Conservation (phyloP, 2,797 vertebrate genomes). For the Naso thynnoides region DNA sequence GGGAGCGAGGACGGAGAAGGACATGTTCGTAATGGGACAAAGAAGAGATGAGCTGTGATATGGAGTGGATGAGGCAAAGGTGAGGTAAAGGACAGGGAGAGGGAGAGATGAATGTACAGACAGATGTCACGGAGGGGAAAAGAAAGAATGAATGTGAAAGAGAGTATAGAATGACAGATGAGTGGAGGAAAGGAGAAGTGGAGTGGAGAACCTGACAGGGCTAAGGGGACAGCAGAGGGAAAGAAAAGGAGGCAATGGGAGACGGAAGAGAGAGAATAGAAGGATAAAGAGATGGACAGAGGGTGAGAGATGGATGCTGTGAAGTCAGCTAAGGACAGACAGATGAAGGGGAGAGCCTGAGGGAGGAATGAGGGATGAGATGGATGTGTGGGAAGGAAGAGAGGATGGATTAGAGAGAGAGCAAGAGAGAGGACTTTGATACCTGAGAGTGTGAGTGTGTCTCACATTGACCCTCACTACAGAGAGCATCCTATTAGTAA, state of each 20-base stretch:
- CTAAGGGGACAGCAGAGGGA: constrained; percentile 40
- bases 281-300: constrained; percentile 17
- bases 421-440: constrained; percentile 38
- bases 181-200: constrained; percentile 7
- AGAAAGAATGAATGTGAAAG: constrained; percentile 45
- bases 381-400: constrained; percentile 10
- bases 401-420: constrained; percentile 9
- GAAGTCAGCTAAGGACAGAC: constrained; percentile 50
- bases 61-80: constrained; percentile 49
- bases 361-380: constrained; percentile 44
- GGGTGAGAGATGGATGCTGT: constrained; percentile 15
- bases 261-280: constrained; percentile 12
- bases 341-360: constrained; percentile 48
- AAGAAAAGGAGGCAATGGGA: constrained; percentile 23
- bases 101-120: constrained; percentile 37
- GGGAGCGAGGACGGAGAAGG: constrained; percentile 2
- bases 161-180: constrained; percentile 44
- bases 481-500: constrained; percentile 47
- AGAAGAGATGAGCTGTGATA: constrained; percentile 30
- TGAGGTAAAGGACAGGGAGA: constrained; percentile 51
- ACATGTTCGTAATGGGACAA: constrained; percentile 40
- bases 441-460: constrained; percentile 5
- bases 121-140: constrained; percentile 38
- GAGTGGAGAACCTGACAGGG: constrained; percentile 23
- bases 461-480: constrained; percentile 30